These are phyloP conservation scores for Apantesis nais DNA, from an alignment of 2,888 invertebrate genomes.

Conservation along the genomic window DNA sequence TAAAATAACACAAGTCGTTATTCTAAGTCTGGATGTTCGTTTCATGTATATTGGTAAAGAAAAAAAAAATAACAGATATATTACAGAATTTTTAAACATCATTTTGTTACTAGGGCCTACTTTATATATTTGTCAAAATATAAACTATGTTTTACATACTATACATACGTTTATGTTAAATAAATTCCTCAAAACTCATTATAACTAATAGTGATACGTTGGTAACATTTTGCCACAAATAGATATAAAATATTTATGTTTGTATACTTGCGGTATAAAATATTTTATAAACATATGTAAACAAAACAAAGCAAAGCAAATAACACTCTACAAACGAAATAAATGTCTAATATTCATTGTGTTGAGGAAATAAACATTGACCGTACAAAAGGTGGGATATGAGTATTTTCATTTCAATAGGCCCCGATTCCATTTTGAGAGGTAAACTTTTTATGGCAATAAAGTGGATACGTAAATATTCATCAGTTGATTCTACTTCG, in stretches of 20 bases:
- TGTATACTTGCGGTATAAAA: background rate
- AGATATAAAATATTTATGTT: background rate
- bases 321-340: constrained; percentile 32
- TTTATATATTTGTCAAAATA: too few relatives aligned
- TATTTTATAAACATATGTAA: constrained; percentile 5
- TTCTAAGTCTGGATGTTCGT: too few relatives aligned
- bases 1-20: too few relatives aligned
- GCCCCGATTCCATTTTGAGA: constrained; percentile 26
- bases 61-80: too few relatives aligned
- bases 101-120: too few relatives aligned
- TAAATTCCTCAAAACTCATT: background rate
- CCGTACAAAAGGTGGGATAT: constrained; percentile 41
- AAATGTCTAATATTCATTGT: constrained; percentile 42
- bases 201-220: background rate
- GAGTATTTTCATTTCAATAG: constrained; percentile 42
- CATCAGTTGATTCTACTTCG: constrained; percentile 18
- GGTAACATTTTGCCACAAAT: background rate
- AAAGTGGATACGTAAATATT: constrained; percentile 28
- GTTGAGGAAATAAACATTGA: constrained; percentile 21
- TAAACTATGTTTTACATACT: too few relatives aligned
- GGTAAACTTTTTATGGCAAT: constrained; percentile 31
- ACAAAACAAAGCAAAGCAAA: constrained; percentile 30
- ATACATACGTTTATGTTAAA: too few relatives aligned
- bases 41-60: too few relatives aligned
- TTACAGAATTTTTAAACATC: too few relatives aligned